Base-by-base conservation (phyloP, 2,888 invertebrate genomes). In the Colostygia pectinataria region DNA sequence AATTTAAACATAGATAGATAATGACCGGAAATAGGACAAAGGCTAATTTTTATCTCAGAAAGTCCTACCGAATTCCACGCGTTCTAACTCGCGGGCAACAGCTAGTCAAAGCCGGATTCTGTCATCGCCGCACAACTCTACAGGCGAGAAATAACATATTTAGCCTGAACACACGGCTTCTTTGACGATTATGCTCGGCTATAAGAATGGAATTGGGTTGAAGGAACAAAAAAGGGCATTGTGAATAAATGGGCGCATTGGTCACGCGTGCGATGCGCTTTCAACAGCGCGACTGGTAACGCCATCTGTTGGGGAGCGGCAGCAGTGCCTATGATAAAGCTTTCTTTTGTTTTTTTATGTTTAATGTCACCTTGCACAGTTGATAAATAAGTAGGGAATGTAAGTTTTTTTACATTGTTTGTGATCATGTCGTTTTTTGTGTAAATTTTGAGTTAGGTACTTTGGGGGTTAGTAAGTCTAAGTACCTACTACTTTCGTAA, bases 141-240 rank as follows among this genome's bases (percentile, higher is more conserved):
- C 25, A 20, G 12, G n/a, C 51, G 56, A 61, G 62, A 60, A 65
- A 65, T 62, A 79, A 80, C 73, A 67, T 76, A 72, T 79, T 80
- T 73, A 79, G 79, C 74, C 63, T 60, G 57, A 67, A 60, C 64
- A 70, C 68, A 73, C 79, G 81, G 80, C 67, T 65, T 76, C 80
- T 83, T 83, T 83, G 80, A 71, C 77, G 77, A 82, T 84, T 84
- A 80, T 81, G 57, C 73, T 80, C 81, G 82, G 79, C 69, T 76
- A 76, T 79, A 80, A 80, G 77, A 82, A 79, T 75, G 74, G 71
- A 81, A 83, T 83, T 80, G 76, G 78, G 78, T 72, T 73, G 66
- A 67, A 63, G 59, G 68, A 61, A 76, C 72, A 79, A 81, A 81
- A 78, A 83, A 80, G 65, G 59, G 63, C 58, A 67, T 63, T 61